Percentiles rank a stretch among this genome's conserved stretches.
Conservation (phyloP, 1,140 invertebrate species). For the Zaprionus vittiger region DNA sequence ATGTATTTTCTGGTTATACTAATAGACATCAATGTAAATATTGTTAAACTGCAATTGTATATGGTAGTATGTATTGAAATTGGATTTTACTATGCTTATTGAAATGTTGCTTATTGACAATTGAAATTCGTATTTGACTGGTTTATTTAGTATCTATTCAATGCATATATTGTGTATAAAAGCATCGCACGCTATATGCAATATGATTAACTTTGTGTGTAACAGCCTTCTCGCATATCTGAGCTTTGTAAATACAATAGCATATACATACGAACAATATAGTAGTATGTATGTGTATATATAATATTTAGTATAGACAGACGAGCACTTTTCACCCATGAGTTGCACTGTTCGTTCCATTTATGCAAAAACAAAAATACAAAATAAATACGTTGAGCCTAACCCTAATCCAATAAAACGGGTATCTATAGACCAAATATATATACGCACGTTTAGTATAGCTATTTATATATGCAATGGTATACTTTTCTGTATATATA, state of each 20-base stretch:
- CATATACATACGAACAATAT: slow-evolving; percentile 2
- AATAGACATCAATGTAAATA: slow-evolving; percentile 37
- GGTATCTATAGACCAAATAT: slow-evolving; percentile 60
- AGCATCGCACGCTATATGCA: neutral
- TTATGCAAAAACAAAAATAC: slow-evolving; percentile 39
- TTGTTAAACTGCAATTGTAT: slow-evolving; percentile 4
- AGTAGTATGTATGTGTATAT: neutral
- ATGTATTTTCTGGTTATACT: slow-evolving; percentile 18
- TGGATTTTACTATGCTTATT: slow-evolving; percentile 10
- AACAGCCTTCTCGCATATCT: slow-evolving; percentile 47
- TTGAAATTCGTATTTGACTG: slow-evolving; percentile 42
- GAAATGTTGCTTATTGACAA: slow-evolving; percentile 13
- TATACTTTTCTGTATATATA: slow-evolving; percentile 72
- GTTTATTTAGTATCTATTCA: slow-evolving; percentile 28
- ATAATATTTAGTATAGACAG: slow-evolving; percentile 15
- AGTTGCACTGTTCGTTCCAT: slow-evolving; percentile 70
- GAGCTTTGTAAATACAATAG: slow-evolving; percentile 43
- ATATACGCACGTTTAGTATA: slow-evolving; percentile 64
- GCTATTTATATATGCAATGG: slow-evolving; percentile 66
- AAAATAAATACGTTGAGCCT: slow-evolving; percentile 16
- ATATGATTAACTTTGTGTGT: slow-evolving; percentile 9
- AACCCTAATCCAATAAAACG: slow-evolving; percentile 7
- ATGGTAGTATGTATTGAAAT: slow-evolving; percentile 3
- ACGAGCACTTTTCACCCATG: slow-evolving; percentile 59
- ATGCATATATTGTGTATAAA: slow-evolving; percentile 8